Evolutionary conservation across 2,888 invertebrate genomes (phyloP).

Genomic region (Carpatolechia fugitivella): DNA sequence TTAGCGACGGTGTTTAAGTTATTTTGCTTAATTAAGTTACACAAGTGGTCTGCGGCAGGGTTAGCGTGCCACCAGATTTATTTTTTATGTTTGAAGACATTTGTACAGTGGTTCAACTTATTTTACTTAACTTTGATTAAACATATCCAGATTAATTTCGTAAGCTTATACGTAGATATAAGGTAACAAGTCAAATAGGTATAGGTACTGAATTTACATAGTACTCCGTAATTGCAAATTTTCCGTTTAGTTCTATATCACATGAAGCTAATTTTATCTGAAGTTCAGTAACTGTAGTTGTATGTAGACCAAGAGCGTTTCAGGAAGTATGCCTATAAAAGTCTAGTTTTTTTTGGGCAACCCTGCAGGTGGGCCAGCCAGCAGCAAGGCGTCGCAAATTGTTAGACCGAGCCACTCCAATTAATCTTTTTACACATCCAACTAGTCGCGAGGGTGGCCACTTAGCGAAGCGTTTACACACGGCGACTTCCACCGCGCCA

Average conservation of each 20-base stretch:
- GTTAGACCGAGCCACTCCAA: conserved; percentile 77
- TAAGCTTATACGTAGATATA: too few species aligned
- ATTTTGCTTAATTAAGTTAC: conserved; percentile 79
- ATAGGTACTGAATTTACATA: too few species aligned
- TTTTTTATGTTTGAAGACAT: background rate
- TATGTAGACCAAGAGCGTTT: too few species aligned
- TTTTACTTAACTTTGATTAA: background rate
- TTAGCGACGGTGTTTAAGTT: conserved; percentile 77
- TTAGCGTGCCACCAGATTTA: background rate
- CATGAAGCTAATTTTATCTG: too few species aligned
- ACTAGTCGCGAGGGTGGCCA: conserved; percentile 67
- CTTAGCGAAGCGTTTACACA: conserved; percentile 59
- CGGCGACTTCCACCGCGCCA: conserved; percentile 32
- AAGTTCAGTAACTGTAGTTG: too few species aligned
- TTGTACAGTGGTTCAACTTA: background rate
- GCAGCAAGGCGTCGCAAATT: conserved; percentile 68
- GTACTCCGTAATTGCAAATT: too few species aligned
- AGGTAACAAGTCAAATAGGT: too few species aligned
- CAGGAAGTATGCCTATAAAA: background rate
- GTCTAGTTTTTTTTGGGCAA: background rate
- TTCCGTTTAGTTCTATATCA: too few species aligned
- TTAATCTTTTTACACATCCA: conserved; percentile 79
- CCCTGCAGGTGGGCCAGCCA: conserved; percentile 28
- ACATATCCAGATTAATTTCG: too few species aligned
- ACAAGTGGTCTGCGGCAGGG: conserved; percentile 65